Percentiles rank a stretch among this genome's conserved stretches.
Evolutionary conservation across 92 coral and sea anemone species (phyloP).

Genomic region (Palythoa grandiflora): DNA sequence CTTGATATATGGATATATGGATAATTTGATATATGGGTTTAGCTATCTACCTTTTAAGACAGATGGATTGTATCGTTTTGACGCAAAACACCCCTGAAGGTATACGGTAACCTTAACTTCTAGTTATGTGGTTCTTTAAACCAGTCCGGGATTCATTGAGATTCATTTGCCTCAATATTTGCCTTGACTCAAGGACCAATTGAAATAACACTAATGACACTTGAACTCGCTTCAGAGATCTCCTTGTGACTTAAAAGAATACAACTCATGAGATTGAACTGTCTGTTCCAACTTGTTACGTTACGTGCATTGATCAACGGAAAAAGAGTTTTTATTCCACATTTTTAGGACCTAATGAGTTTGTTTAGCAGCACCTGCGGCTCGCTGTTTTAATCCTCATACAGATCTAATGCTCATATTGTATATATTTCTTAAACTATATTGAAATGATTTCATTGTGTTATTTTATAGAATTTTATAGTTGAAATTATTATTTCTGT

Average conservation of each 20-base stretch:
- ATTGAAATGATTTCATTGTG: too few species aligned
- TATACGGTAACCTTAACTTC: not conserved
- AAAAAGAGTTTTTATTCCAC: not conserved
- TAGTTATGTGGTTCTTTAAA: not conserved
- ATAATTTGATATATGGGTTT: not conserved
- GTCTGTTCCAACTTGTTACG: not conserved
- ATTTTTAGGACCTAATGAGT: slow-evolving; percentile 9
- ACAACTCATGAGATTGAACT: not conserved
- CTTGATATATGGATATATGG: not conserved
- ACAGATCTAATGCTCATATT: too few species aligned
- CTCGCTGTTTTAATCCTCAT: too few species aligned
- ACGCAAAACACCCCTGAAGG: too few species aligned
- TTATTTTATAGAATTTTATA: too few species aligned
- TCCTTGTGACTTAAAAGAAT: not conserved
- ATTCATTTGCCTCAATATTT: not conserved
- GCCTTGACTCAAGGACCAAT: not conserved
- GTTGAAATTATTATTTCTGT: too few species aligned
- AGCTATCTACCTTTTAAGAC: too few species aligned
- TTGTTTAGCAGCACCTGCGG: not conserved
- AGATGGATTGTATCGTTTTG: too few species aligned
- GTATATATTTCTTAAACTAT: too few species aligned
- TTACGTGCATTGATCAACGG: not conserved
- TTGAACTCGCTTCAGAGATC: slow-evolving; percentile 8
- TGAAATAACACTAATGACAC: not conserved
- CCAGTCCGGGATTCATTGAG: slow-evolving; percentile 9